These are phyloP conservation scores for Acanthiza pusilla DNA, from an alignment of 2,797 vertebrate genomes.

Conservation along the genomic window DNA sequence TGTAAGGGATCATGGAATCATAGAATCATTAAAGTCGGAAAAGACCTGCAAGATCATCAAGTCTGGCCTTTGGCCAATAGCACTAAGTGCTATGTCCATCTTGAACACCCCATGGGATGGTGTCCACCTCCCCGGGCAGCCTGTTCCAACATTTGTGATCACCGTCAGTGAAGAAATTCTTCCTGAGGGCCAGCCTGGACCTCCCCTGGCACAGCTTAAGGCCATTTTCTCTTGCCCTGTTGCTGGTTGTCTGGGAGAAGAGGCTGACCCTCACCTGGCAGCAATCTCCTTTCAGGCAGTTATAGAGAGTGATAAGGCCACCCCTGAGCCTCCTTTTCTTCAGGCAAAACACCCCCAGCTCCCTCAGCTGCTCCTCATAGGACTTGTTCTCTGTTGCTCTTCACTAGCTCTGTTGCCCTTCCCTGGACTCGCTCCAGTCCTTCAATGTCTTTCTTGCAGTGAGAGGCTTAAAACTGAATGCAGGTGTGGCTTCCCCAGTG, in stretches of 20 bases:
- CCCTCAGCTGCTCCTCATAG: neutral
- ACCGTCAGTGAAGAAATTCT: neutral
- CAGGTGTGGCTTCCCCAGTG: too few relatives aligned
- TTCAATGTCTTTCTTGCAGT: neutral
- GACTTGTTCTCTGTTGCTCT: neutral
- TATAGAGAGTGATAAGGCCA: neutral
- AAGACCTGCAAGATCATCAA: neutral
- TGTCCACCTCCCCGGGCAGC: neutral
- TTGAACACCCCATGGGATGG: neutral
- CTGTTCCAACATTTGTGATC: neutral
- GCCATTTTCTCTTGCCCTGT: neutral
- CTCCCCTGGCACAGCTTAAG: neutral
- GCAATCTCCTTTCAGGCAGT: neutral
- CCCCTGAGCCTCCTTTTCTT: neutral
- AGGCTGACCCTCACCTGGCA: neutral
- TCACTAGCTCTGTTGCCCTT: neutral
- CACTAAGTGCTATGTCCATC: neutral
- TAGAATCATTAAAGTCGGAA: neutral
- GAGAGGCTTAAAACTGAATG: neutral
- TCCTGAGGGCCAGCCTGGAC: neutral
- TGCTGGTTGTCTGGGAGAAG: neutral
- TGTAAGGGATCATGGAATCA: neutral
- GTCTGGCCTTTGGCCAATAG: neutral
- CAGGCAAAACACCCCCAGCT: neutral
- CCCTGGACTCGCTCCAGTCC: fast-evolving